Conservation (phyloP, 2,888 invertebrate genomes). For the Amblyjoppa fuscipennis region DNA sequence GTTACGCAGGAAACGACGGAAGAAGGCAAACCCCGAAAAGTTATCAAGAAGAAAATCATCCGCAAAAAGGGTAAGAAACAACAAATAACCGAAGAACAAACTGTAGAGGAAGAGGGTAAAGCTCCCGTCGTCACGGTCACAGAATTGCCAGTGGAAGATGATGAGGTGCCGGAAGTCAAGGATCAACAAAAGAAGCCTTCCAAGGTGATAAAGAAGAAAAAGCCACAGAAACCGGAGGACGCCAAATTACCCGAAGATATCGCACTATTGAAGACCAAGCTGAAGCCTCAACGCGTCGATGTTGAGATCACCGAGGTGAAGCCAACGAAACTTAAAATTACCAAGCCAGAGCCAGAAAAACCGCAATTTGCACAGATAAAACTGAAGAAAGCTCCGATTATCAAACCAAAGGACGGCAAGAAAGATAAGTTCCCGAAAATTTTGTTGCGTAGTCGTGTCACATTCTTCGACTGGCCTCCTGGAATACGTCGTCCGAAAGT, state of each 20-base stretch:
- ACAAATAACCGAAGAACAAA: conserved; percentile 84
- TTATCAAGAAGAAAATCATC: conserved; percentile 83
- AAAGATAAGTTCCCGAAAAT: conserved; percentile 84
- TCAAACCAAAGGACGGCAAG: conserved; percentile 81
- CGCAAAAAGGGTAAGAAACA: conserved; percentile 83
- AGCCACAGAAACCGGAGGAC: conserved; percentile 37
- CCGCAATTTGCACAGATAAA: conserved; percentile 71
- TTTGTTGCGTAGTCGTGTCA: conserved; percentile 85
- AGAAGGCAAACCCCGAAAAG: conserved; percentile 73
- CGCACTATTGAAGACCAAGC: conserved; percentile 65
- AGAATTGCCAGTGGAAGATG: conserved; percentile 76
- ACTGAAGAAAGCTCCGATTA: conserved; percentile 74
- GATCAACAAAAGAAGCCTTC: conserved; percentile 50
- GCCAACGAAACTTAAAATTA: conserved; percentile 65
- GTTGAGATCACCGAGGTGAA: conserved; percentile 86
- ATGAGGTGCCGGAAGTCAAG: conserved; percentile 66
- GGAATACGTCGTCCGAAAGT: conserved; percentile 81
- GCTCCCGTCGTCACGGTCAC: conserved; percentile 81
- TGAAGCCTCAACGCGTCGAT: conserved; percentile 84
- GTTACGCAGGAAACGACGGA: conserved; percentile 75
- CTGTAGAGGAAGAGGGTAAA: conserved; percentile 83
- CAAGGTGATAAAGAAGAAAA: conserved; percentile 55
- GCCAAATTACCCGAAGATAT: conserved; percentile 75
- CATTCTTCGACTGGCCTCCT: conserved; percentile 85
- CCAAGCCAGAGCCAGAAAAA: conserved; percentile 61